Evolutionary conservation across 2,113 vertebrate genomes (phyloP).

Genomic region (Nematolebias whitei): DNA sequence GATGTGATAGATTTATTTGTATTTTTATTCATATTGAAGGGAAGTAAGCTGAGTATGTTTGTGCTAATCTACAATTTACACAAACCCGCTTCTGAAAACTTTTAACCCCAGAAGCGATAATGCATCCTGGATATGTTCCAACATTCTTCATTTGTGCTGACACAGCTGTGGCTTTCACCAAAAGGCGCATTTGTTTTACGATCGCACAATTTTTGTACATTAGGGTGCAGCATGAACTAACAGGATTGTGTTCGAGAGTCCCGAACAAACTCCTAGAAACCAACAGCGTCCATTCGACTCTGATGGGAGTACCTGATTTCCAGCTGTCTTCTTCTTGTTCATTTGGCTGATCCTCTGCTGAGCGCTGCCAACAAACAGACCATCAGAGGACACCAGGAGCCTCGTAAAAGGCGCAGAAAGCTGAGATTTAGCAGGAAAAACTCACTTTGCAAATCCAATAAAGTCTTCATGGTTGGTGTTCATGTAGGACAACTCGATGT

Average conservation of each 20-base stretch:
- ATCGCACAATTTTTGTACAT: conserved; percentile 47
- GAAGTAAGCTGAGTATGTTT: too few species aligned
- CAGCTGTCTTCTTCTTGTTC: conserved; percentile 95
- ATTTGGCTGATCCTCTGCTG: conserved; percentile 97
- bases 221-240: conserved; percentile 17
- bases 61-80: too few species aligned
- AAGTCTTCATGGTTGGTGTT: conserved; percentile 99
- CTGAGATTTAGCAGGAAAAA: not conserved
- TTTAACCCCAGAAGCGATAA: not conserved
- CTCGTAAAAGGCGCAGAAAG: not conserved
- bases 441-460: conserved; percentile 99
- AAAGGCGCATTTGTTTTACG: conserved; percentile 12
- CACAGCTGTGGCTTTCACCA: conserved; percentile 8
- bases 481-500: conserved; percentile 98
- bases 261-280: conserved; percentile 36
- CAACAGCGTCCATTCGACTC: too few species aligned
- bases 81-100: not conserved
- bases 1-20: too few species aligned
- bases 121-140: conserved; percentile 1
- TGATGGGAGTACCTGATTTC: conserved; percentile 89
- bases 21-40: too few species aligned
- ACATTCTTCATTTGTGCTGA: not conserved
- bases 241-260: conserved; percentile 9
- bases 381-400: not conserved
- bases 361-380: conserved; percentile 79